Evolutionary conservation across 2,113 vertebrate species (phyloP).

Genomic region (Cavia porcellus): DNA sequence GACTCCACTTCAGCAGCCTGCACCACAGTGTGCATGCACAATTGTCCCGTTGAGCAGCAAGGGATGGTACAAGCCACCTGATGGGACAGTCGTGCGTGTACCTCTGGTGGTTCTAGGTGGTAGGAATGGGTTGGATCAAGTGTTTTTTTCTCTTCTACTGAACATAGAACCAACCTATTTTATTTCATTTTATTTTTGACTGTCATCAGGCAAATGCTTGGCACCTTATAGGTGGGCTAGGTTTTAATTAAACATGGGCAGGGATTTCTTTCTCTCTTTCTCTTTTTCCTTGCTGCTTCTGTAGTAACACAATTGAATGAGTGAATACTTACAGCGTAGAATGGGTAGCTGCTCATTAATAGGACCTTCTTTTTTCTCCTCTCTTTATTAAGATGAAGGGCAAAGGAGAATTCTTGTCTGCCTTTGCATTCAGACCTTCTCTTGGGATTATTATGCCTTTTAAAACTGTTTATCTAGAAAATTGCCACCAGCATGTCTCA

Average conservation of each 20-base stretch:
- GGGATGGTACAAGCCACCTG: neutral
- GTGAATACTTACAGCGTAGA: neutral
- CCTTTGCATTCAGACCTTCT: neutral
- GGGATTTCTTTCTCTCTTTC: neutral
- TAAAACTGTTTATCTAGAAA: conserved; percentile 12
- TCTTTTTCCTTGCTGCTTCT: neutral
- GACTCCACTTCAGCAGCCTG: neutral
- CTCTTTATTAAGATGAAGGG: neutral
- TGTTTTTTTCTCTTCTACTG: neutral
- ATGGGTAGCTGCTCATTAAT: neutral
- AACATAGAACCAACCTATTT: neutral
- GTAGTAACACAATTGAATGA: neutral
- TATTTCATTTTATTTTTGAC: conserved; percentile 40
- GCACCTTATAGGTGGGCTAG: neutral
- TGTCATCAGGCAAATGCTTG: neutral
- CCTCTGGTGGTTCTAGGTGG: neutral
- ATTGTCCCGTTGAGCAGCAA: neutral
- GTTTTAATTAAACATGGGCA: neutral
- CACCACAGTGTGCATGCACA: neutral
- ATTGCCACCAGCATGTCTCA: neutral
- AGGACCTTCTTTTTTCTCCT: neutral
- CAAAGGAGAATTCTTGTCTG: neutral
- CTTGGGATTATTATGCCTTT: neutral
- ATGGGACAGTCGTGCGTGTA: neutral
- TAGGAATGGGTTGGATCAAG: neutral